Conservation (phyloP, 2,113 vertebrate species). For the Bufo gargarizans region DNA sequence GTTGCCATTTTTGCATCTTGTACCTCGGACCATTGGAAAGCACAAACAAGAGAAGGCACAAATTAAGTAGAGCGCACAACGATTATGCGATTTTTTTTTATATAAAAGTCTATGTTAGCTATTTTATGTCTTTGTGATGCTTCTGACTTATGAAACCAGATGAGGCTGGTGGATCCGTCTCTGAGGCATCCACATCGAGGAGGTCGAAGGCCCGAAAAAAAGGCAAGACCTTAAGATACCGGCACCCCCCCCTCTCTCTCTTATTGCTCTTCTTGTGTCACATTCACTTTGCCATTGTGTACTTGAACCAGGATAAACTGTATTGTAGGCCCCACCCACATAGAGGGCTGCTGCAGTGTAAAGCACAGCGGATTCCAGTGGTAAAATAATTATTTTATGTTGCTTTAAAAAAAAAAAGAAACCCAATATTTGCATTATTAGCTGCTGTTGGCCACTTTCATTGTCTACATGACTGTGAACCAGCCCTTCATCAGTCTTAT, state of each 20-base stretch:
- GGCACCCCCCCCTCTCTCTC: neutral
- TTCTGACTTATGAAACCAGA: neutral
- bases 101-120: no score
- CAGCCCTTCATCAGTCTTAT: neutral
- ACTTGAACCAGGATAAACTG: neutral
- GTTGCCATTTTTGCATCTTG: neutral
- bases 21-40: neutral
- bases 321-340: neutral
- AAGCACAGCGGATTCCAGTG: neutral
- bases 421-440: no score
- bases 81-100: neutral
- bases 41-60: constrained; percentile 21
- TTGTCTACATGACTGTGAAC: neutral
- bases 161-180: neutral
- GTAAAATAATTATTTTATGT: no score
- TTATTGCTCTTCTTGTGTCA: neutral
- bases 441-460: neutral
- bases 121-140: neutral
- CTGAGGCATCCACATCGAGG: neutral
- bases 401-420: no score
- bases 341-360: neutral
- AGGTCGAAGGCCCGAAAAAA: neutral
- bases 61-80: neutral
- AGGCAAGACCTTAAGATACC: neutral
- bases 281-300: no score